Evolutionary conservation across 92 coral and sea anemone genomes (phyloP), one percentile per base, ranked within the genome.

Genomic region (Bergia sp.): DNA sequence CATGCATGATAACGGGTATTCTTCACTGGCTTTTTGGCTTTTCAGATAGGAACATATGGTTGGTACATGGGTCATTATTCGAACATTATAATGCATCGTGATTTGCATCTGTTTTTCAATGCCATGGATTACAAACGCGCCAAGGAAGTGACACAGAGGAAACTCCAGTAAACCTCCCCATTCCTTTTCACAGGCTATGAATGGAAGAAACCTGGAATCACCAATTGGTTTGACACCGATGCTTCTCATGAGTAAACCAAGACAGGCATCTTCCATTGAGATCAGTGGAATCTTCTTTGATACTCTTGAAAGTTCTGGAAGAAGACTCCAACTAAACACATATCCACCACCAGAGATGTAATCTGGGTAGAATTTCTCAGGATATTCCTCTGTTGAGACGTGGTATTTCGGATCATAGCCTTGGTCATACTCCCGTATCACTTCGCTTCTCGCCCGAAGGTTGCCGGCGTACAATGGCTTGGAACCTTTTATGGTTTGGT

Each of bases 321-420:
- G 91, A 42, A 94, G 92, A 73, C 79, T 87, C 36, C 89, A 94
- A 44, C 96, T 94, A 81, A 94, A 94, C 5, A 94, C 88, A 38
- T 94, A 94, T 0, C 96, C 96, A 10, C 95, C 95, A 7, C 96
- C 96, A 1, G 96, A 91, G 41, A 93, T 82, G 80, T 94, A 94
- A 74, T 74, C 78, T 20, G 78, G 78, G 78, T 74, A 74, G 47
- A 74, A 74, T 3, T 20, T 38, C 21, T 82, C 40, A 18, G 78
- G 78, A 38, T 74, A 74, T 38, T 74, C 78, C 44, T 37, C 44
- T 37, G 21, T 37, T 73, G 77, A 73, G 77, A 73, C 77, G 77
- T 73, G 38, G 43, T 73, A 73, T 38, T 36, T 38, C 21, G 78
- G 47, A 12, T 74, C 78, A 12, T 74, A 9, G 2, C 10, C 78